Conservation (phyloP, 2,113 vertebrate species). For the Ictalurus furcatus region DNA sequence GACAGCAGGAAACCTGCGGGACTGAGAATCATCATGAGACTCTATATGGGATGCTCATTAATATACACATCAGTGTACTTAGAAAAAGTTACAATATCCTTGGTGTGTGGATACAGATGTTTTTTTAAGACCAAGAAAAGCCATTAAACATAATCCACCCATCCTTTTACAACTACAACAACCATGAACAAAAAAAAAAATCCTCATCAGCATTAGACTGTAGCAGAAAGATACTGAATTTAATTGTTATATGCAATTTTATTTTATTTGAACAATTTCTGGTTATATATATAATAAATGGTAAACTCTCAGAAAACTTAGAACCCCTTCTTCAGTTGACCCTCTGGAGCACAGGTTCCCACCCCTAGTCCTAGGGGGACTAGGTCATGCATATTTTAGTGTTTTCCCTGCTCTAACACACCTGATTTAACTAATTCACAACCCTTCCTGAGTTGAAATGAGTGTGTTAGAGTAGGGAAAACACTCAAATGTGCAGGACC, state of each 20-base stretch:
- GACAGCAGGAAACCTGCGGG: background rate
- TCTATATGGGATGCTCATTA: slow-evolving; percentile 19
- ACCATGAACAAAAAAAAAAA: background rate
- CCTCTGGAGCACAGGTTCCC: background rate
- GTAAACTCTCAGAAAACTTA: background rate
- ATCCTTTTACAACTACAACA: background rate
- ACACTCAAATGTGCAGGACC: background rate
- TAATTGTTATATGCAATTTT: background rate
- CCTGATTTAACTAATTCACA: background rate
- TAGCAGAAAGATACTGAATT: background rate
- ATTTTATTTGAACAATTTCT: background rate
- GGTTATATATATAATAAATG: background rate
- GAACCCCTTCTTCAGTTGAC: background rate
- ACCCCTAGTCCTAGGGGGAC: background rate
- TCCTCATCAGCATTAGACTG: background rate
- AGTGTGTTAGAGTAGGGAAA: background rate
- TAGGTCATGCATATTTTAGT: background rate
- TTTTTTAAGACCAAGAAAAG: background rate
- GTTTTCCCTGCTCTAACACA: background rate
- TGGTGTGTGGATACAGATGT: slow-evolving; percentile 3
- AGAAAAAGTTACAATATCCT: background rate
- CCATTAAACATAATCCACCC: background rate
- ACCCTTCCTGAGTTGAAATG: background rate
- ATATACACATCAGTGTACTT: background rate
- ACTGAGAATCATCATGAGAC: background rate